Evolutionary conservation across 2,888 invertebrate species (phyloP).

Genomic region (Agriotes lineatus): DNA sequence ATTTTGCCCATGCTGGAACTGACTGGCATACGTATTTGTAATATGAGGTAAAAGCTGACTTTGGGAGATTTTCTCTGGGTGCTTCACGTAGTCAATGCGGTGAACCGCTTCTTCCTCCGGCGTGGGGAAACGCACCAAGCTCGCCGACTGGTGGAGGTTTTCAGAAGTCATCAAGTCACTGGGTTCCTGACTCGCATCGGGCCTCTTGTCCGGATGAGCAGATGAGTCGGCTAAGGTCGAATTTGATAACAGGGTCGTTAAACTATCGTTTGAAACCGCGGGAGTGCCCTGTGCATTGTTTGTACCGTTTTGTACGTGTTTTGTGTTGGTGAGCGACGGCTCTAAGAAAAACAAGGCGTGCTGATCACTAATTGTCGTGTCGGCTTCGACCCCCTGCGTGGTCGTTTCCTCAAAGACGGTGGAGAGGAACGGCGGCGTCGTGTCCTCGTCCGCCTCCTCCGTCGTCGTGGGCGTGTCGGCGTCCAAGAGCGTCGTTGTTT

Average conservation of each 20-base stretch:
- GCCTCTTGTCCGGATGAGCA: slow-evolving; percentile 4
- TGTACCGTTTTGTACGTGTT: slow-evolving; percentile 44
- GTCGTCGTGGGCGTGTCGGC: background rate
- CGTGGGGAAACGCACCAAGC: slow-evolving; percentile 41
- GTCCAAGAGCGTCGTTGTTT: slow-evolving; percentile 19
- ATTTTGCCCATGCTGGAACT: slow-evolving; percentile 34
- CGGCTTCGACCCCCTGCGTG: slow-evolving; percentile 28
- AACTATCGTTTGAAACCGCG: slow-evolving; percentile 33
- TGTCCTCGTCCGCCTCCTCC: background rate
- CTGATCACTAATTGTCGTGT: slow-evolving; percentile 41
- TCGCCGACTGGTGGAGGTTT: slow-evolving; percentile 26
- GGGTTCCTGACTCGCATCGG: background rate
- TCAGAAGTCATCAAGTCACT: slow-evolving; percentile 38
- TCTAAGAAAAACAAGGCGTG: slow-evolving; percentile 54
- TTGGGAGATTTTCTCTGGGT: slow-evolving; percentile 26
- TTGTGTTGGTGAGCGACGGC: slow-evolving; percentile 39
- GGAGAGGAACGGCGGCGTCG: background rate
- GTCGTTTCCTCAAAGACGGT: slow-evolving; percentile 23
- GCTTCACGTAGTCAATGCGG: slow-evolving; percentile 15
- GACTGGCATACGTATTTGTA: slow-evolving; percentile 25
- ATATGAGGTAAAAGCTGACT: slow-evolving; percentile 16
- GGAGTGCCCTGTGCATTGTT: slow-evolving; percentile 39
- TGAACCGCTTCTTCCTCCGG: slow-evolving; percentile 27
- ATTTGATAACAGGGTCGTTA: slow-evolving; percentile 38
- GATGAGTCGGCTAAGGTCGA: slow-evolving; percentile 24